Base-by-base conservation (phyloP, 2,797 vertebrate species). In the Notolabrus celidotus region DNA sequence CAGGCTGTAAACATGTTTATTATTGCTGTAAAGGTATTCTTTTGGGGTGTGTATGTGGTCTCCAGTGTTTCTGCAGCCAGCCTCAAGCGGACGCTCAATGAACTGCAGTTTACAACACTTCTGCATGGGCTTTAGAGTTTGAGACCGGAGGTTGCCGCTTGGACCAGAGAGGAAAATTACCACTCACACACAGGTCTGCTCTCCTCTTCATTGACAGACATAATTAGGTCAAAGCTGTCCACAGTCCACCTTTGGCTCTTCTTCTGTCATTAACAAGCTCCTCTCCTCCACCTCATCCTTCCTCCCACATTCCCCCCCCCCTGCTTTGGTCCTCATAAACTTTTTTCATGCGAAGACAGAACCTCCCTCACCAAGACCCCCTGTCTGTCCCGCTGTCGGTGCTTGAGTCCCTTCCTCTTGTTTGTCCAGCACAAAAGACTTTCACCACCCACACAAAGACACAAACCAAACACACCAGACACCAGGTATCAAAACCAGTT, bases 401-500 rank as follows among this genome's bases (percentile, higher is more conserved):
- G 59, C 71, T 67, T 38, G 55, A 70, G 60, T 70, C 22, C 45
- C 39, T 31, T 70, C 45, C 54, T 75, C 77, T 67, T 53, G 66
- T 74, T 77, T 82, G 79, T 74, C 51, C 65, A 70, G 67, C 52
- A 74, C 62, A 12, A 6, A 71, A 55, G 51, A 70, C 43, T 66
- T 68, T 58, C 59, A 65, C 4, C 6, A 64, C 49, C 45, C 59
- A 49, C 57, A 61, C 63, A 64, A 54, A 34, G 54, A 47, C 57
- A 56, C 55, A 62, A 27, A 54, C 29, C 3, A 27, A 27, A 31
- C 23, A 63, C 58, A 58, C 11, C 50, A 53, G 10, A 72, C 58
- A 31, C 50, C 4, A 16, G 76, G 83, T 91, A 91, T 93, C 85
- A 87, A 90, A 92, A 90, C 88, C 90, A 92, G 90, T 89, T 91